phyloP scores from a whole-genome alignment of 1,140 invertebrate genomes.

The Anoplophora glabripennis region DNA sequence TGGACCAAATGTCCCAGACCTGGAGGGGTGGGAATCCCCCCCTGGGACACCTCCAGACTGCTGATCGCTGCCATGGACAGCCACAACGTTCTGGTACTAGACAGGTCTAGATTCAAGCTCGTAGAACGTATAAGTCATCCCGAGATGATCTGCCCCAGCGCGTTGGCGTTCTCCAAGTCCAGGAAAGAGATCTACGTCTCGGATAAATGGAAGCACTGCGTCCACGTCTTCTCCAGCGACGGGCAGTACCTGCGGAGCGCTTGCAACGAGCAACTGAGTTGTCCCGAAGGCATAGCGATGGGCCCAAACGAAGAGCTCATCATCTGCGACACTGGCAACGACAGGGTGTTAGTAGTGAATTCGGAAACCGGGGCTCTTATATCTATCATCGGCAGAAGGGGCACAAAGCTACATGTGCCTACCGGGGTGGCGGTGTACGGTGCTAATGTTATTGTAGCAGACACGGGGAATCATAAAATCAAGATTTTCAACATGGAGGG shows the following conservation, averaged over 20 bases:
- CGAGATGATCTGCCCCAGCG: conserved; percentile 65
- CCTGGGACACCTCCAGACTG: conserved; percentile 56
- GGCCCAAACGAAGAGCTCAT: conserved; percentile 56
- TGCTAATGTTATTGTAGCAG: conserved; percentile 57
- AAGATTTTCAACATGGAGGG: conserved; percentile 58
- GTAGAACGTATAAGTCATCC: conserved; percentile 51
- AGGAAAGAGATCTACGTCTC: conserved; percentile 61
- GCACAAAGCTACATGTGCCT: conserved; percentile 60
- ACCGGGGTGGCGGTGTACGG: conserved; percentile 62
- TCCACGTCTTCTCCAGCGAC: conserved; percentile 69
- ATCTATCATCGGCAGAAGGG: conserved; percentile 2
- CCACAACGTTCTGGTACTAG: conserved; percentile 46
- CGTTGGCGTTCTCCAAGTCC: conserved; percentile 62
- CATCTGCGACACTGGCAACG: conserved; percentile 75
- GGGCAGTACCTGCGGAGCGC: conserved; percentile 60
- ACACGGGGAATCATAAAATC: conserved; percentile 65
- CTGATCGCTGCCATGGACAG: conserved; percentile 52
- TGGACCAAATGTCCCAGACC: conserved; percentile 58
- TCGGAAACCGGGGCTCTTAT: conserved; percentile 46
- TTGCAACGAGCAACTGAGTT: conserved; percentile 59
- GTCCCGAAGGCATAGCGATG: conserved; percentile 69
- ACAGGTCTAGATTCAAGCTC: conserved; percentile 54
- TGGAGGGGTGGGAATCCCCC: conserved; percentile 56
- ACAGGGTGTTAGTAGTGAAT: conserved; percentile 59
- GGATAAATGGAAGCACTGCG: conserved; percentile 73